phyloP scores from a whole-genome alignment of 37 sponge, comb jelly and placozoan genomes.

The Halisarca cf. caerulea region DNA sequence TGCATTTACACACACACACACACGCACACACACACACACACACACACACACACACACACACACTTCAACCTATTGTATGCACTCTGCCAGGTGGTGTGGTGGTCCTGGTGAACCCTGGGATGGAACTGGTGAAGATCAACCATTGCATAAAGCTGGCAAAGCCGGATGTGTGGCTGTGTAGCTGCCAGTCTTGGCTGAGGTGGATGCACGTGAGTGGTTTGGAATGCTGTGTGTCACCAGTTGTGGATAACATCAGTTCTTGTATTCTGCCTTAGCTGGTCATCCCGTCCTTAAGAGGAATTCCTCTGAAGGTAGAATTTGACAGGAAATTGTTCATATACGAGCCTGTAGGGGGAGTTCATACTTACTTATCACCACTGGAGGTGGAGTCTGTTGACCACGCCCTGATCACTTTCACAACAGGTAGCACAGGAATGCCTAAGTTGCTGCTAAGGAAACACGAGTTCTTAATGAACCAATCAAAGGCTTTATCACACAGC shows the following conservation, averaged over 20 bases:
- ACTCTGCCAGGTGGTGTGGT: conserved; percentile 53
- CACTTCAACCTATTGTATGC: too few relatives aligned
- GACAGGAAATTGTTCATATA: background rate
- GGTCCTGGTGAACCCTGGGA: conserved; percentile 61
- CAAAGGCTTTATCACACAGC: background rate
- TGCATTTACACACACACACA: too few relatives aligned
- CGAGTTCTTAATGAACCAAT: conserved; percentile 25
- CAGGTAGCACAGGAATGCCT: conserved; percentile 52
- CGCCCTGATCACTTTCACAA: conserved; percentile 40
- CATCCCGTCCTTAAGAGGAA: background rate
- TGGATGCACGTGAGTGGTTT: conserved; percentile 54
- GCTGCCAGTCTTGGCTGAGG: conserved; percentile 44
- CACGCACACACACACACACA: too few relatives aligned
- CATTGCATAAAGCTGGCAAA: conserved; percentile 67
- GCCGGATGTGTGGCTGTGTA: conserved; percentile 65
- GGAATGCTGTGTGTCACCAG: too few relatives aligned
- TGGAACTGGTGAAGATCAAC: conserved; percentile 70
- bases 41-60: too few relatives aligned
- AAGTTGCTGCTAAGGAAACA: conserved; percentile 32
- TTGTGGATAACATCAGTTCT: too few relatives aligned
- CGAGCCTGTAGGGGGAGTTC: conserved; percentile 4
- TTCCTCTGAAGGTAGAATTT: conserved; percentile 15
- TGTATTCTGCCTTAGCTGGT: background rate
- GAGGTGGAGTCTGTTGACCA: conserved; percentile 28
- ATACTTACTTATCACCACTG: conserved; percentile 1